Evolutionary conservation across 2,797 vertebrate species (phyloP), one percentile per base, ranked within the genome.

Genomic region (Cirrhinus molitorella): DNA sequence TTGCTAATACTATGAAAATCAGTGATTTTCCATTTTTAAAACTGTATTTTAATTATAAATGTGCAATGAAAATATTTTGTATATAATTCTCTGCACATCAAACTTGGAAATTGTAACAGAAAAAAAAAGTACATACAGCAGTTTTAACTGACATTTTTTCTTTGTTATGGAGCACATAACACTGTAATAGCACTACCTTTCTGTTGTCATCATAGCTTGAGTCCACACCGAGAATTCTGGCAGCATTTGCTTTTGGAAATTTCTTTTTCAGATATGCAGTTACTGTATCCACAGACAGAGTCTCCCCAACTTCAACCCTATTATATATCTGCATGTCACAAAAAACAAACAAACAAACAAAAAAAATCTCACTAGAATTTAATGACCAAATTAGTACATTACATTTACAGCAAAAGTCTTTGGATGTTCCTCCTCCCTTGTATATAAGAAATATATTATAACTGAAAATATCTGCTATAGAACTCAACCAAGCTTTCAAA

Each of bases 181-280:
- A 21, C 25, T 14, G 1, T 71, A 34, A n/a, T 78, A 34, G 21
- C 12, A 57, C 17, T 93, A 98, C 98, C 95, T 94, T 96, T 89
- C 97, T 95, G 76, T 93, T 95, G 82, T 92, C 89, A 86, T 98
- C 97, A 17, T 97, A 97, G 51, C 93, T 93, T 0, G 97, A 98
- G 79, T 95, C 87, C 70, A 88, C 55, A 77, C 91, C 96, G 1
- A 98, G 90, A 90, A 99, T 95, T 89, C 93, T 94, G 89, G 93
- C 91, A 88, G 95, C 71, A 79, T 93, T 92, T 89, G 94, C 96
- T 65, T 93, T 92, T 61, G 97, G 96, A 91, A 96, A 98, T 88
- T 96, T 92, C 40, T 86, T 96, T 88, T 95, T 95, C 81, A 99
- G 92, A 91, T 96, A 89, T 31, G 74, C 88, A 80, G 93, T 92